phyloP scores from a whole-genome alignment of 1,140 invertebrate species.

The Riptortus pedestris region DNA sequence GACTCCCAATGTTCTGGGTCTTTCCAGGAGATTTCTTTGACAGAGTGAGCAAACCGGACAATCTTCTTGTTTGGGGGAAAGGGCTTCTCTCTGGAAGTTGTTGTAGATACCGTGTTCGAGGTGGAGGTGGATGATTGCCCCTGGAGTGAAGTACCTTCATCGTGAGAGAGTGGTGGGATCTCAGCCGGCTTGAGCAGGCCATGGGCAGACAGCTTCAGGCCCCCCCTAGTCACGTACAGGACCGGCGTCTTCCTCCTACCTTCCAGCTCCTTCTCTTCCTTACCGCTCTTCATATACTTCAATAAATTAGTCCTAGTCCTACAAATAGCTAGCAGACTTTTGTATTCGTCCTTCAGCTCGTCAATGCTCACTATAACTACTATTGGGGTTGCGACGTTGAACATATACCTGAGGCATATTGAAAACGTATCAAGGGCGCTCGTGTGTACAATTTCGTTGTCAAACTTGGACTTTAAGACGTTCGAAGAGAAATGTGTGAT shows the following conservation, averaged over 20 bases:
- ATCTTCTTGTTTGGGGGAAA: neutral
- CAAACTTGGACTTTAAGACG: neutral
- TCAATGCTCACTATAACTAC: neutral
- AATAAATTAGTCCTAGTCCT: neutral
- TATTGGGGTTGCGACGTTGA: neutral
- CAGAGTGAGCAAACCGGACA: constrained; percentile 3
- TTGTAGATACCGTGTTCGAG: neutral
- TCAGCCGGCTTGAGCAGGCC: neutral
- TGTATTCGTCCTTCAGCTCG: neutral
- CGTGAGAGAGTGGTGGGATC: neutral
- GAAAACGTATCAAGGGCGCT: neutral
- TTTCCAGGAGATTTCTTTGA: constrained; percentile 3
- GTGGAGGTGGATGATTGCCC: neutral
- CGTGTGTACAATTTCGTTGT: neutral
- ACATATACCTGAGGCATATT: neutral
- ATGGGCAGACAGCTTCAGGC: neutral
- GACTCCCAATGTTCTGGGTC: neutral
- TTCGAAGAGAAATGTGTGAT: neutral
- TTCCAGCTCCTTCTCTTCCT: too few species aligned
- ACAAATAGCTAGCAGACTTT: neutral
- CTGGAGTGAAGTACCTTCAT: neutral
- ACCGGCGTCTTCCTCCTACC: neutral
- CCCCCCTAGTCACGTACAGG: neutral
- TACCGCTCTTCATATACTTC: neutral
- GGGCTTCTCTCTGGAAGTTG: neutral